Evolutionary conservation across 2,113 vertebrate species (phyloP).

Genomic region (Crotophaga sulcirostris): DNA sequence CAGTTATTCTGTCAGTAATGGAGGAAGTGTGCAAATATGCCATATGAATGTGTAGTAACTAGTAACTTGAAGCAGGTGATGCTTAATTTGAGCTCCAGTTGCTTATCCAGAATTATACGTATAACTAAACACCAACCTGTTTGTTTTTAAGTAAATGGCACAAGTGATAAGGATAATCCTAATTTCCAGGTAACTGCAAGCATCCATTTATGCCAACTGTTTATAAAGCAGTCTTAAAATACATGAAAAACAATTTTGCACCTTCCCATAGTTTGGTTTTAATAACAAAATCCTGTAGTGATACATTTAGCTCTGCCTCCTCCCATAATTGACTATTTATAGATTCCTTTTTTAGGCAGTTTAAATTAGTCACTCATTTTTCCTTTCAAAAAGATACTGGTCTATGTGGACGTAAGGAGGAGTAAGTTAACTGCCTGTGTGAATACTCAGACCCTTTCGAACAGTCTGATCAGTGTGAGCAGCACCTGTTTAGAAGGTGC

Average conservation of each 20-base stretch:
- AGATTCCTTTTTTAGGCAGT: not conserved
- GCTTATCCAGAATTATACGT: not conserved
- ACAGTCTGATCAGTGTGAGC: not conserved
- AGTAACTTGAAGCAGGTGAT: not conserved
- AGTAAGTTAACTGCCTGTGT: not conserved
- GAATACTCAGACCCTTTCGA: not conserved
- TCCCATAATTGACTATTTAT: not conserved
- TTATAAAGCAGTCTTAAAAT: constrained; percentile 1
- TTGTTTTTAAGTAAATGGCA: not conserved
- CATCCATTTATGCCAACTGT: not conserved
- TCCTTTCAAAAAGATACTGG: not conserved
- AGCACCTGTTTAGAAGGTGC: constrained; percentile 10
- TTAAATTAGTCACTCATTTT: not conserved
- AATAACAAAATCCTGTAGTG: not conserved
- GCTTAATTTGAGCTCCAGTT: constrained; percentile 9
- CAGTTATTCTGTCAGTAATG: not conserved
- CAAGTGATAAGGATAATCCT: not conserved
- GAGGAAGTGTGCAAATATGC: not conserved
- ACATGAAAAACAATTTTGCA: not conserved
- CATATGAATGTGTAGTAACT: not conserved
- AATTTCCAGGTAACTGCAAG: not conserved
- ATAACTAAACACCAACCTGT: not conserved
- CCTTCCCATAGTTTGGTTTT: not conserved
- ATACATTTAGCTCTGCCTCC: not conserved
- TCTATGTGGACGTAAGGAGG: not conserved